Evolutionary conservation across 1,140 invertebrate species (phyloP).

Genomic region (Carposina sasakii): DNA sequence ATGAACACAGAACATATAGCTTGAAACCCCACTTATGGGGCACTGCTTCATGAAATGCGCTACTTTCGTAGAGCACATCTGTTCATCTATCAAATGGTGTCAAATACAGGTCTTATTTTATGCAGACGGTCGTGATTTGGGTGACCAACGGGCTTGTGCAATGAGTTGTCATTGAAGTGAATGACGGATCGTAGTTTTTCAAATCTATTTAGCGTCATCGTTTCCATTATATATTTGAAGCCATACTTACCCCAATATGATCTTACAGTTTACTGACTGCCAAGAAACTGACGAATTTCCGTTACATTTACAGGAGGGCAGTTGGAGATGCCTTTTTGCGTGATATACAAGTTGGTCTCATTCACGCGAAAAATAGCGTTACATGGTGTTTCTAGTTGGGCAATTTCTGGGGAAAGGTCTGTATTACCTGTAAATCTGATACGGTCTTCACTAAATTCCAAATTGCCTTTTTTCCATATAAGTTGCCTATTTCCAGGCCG

Average conservation of each 20-base stretch:
- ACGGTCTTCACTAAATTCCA: no score
- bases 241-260: conserved; percentile 26
- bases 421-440: no score
- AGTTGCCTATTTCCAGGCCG: no score
- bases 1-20: no score
- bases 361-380: no score
- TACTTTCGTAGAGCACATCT: no score
- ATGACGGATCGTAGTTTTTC: conserved; percentile 20
- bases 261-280: conserved; percentile 28
- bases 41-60: no score
- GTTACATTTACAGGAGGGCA: conserved; percentile 13
- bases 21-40: no score
- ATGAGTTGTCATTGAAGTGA: conserved; percentile 26
- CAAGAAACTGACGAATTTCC: conserved; percentile 29
- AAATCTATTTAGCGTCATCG: conserved; percentile 26
- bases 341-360: conserved; percentile 17
- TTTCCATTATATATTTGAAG: conserved; percentile 14
- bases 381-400: no score
- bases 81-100: no score
- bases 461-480: no score
- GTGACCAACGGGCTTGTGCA: conserved; percentile 20
- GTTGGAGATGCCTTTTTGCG: conserved; percentile 15
- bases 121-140: conserved; percentile 39
- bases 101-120: conserved; percentile 46
- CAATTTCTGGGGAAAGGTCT: no score